phyloP scores from a whole-genome alignment of 2,797 vertebrate species.

The Mionectes olivaceus region DNA sequence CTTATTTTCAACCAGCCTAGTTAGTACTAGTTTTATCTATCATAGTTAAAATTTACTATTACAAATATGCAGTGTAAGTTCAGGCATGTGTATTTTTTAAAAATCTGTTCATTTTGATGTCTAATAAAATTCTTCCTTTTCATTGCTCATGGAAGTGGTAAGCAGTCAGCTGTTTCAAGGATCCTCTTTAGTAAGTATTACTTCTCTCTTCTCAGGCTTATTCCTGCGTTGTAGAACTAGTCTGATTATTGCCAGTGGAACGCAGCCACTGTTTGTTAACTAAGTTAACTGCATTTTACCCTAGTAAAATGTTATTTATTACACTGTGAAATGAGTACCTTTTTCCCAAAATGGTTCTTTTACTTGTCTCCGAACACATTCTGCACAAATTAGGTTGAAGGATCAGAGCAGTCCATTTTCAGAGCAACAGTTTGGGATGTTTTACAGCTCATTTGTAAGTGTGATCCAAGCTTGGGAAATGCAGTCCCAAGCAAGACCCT shows the following conservation, averaged over 20 bases:
- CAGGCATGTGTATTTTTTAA: neutral
- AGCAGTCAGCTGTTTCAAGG: neutral
- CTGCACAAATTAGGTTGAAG: neutral
- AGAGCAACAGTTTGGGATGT: neutral
- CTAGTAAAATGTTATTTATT: neutral
- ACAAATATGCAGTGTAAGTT: neutral
- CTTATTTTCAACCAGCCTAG: neutral
- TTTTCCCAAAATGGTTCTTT: neutral
- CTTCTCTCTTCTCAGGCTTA: neutral
- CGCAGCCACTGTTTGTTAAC: neutral
- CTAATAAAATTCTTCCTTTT: neutral
- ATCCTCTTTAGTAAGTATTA: neutral
- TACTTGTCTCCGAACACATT: neutral
- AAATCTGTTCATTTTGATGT: rapidly evolving
- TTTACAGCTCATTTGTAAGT: neutral
- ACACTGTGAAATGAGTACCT: neutral
- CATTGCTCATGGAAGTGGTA: neutral
- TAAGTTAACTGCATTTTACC: neutral
- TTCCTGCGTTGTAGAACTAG: neutral
- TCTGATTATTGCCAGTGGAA: neutral
- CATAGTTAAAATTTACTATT: neutral
- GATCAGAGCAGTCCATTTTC: neutral
- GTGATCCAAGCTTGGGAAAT: neutral
- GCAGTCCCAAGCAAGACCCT: neutral
- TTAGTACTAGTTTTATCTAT: neutral